These are phyloP conservation scores for Cerastoderma edule DNA, from an alignment of 2,888 invertebrate genomes.

Conservation along the genomic window DNA sequence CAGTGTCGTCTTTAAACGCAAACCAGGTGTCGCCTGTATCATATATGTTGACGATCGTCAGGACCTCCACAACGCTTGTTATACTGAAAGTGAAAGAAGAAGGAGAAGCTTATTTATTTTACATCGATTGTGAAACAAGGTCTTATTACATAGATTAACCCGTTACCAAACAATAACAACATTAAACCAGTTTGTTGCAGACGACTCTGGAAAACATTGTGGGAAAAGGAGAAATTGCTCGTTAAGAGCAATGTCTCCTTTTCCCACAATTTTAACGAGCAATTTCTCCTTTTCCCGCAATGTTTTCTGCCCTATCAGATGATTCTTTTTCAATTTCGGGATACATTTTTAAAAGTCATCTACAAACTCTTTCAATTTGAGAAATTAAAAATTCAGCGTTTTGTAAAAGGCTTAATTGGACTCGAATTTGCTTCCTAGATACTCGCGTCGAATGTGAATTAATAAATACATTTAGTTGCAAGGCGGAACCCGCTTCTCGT, in stretches of 20 bases:
- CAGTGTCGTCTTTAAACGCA: neutral
- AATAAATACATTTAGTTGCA: neutral
- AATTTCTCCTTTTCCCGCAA: constrained; percentile 9
- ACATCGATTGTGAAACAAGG: neutral
- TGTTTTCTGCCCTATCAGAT: constrained; percentile 3
- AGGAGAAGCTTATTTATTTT: neutral
- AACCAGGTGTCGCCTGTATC: neutral
- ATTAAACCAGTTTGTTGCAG: neutral
- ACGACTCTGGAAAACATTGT: neutral
- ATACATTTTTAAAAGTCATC: neutral
- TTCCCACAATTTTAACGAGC: constrained; percentile 1
- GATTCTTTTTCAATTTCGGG: neutral
- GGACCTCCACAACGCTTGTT: neutral
- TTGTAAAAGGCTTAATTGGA: no score
- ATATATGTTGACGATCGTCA: neutral
- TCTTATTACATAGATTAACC: neutral
- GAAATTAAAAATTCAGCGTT: no score
- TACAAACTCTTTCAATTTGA: neutral
- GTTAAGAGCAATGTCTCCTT: neutral
- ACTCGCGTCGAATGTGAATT: neutral
- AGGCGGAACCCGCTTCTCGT: neutral
- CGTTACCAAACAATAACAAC: neutral
- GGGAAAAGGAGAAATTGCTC: neutral
- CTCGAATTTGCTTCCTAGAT: neutral
- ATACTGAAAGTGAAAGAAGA: neutral